A percentile compares a stretch with the other conserved stretches of the same genome.
Conservation (phyloP, 2,888 invertebrate species). For the Eupithecia insigniata region DNA sequence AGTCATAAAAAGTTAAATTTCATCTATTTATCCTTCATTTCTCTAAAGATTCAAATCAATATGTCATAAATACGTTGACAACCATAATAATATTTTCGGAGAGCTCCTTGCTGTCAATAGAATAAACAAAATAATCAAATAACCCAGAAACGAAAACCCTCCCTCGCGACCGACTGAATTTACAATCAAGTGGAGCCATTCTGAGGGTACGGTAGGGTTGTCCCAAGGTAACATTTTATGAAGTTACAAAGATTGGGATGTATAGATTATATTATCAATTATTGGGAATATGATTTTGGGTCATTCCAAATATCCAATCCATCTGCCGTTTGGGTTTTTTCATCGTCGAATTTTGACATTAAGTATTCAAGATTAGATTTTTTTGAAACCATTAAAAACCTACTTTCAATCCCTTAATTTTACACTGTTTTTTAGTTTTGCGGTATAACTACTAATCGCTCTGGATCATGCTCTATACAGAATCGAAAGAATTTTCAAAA, state of each 20-base stretch:
- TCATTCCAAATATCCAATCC: not conserved
- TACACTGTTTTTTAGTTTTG: no score
- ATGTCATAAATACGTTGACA: constrained; percentile 8
- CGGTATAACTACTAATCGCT: no score
- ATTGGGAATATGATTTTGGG: not conserved
- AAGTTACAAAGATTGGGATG: not conserved
- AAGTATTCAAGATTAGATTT: no score
- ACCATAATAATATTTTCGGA: not conserved
- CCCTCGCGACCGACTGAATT: constrained; percentile 24
- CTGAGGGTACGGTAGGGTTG: constrained; percentile 27
- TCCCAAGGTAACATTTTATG: not conserved
- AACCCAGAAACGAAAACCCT: constrained; percentile 19
- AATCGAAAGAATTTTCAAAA: no score
- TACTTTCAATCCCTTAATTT: no score
- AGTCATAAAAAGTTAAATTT: not conserved
- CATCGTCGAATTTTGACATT: not conserved
- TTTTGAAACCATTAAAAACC: no score
- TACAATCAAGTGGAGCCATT: constrained; percentile 33
- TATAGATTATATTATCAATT: not conserved
- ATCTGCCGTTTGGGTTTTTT: not conserved
- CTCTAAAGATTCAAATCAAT: not conserved
- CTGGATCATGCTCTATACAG: no score
- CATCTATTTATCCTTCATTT: not conserved
- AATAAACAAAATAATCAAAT: constrained; percentile 23
- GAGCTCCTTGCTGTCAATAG: constrained; percentile 1